These are phyloP conservation scores for Protodeltote pygarga DNA, from an alignment of 2,888 invertebrate species.

Conservation along the genomic window DNA sequence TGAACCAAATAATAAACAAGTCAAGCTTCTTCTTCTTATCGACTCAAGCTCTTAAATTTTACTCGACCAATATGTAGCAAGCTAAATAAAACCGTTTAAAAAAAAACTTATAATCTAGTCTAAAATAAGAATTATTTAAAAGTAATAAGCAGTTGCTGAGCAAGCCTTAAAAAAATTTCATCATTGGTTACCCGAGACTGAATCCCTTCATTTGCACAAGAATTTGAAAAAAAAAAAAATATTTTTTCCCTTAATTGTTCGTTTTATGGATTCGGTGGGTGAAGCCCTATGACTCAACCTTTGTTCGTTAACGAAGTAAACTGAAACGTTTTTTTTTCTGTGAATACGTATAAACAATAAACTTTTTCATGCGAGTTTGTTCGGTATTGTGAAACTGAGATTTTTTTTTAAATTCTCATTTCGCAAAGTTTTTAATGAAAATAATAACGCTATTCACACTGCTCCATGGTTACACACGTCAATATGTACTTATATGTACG, in stretches of 20 bases:
- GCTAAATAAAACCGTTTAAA: no score
- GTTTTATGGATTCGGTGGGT: conserved; percentile 4
- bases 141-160: no score
- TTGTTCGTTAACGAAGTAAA: conserved; percentile 21
- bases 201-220: conserved; percentile 7
- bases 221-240: conserved; percentile 2
- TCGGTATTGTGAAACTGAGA: conserved; percentile 1
- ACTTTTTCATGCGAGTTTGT: background rate
- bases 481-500: no score
- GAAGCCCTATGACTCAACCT: conserved; percentile 22
- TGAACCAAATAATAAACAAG: no score
- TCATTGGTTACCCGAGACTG: conserved; percentile 19
- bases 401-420: background rate
- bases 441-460: background rate
- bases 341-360: conserved; percentile 4
- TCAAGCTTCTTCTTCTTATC: no score
- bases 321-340: conserved; percentile 8
- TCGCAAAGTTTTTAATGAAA: background rate
- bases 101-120: no score
- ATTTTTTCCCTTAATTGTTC: conserved; percentile 22
- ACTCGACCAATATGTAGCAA: no score
- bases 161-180: conserved; percentile 7
- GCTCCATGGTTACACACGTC: no score
- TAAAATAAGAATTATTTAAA: no score
- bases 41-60: no score